Percentiles rank a stretch among this genome's conserved stretches.
Evolutionary conservation across 2,888 invertebrate genomes (phyloP).

Genomic region (Tineola bisselliella): DNA sequence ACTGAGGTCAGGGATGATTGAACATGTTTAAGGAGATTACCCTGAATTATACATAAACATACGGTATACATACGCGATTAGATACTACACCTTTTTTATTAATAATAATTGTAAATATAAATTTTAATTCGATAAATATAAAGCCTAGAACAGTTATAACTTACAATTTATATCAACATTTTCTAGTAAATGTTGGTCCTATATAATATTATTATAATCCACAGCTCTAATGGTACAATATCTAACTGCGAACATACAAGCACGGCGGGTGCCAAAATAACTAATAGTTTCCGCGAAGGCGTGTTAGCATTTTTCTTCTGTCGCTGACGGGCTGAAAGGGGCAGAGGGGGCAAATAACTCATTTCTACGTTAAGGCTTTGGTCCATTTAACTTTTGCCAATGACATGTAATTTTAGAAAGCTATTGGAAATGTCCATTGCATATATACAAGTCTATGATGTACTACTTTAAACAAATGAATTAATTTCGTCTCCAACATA

Average conservation of each 20-base stretch:
- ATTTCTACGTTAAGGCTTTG: constrained; percentile 10
- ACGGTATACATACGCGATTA: background rate
- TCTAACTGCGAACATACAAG: background rate
- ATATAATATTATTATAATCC: background rate
- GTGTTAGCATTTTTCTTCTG: constrained; percentile 70
- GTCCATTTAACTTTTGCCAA: constrained; percentile 12
- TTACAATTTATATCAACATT: no score
- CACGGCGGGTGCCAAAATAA: constrained; percentile 62
- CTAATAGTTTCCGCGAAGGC: constrained; percentile 68
- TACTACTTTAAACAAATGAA: background rate
- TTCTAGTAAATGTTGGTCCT: background rate
- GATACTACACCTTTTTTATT: background rate
- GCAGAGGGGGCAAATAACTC: constrained; percentile 36
- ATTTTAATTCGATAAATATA: no score
- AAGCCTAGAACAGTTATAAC: no score
- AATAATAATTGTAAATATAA: no score
- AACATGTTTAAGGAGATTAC: constrained; percentile 11
- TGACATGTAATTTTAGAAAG: constrained; percentile 8
- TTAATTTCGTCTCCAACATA: no score
- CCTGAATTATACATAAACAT: background rate
- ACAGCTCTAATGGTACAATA: background rate
- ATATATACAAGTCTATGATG: background rate
- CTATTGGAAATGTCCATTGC: background rate
- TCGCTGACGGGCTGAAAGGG: constrained; percentile 43
- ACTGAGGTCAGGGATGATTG: constrained; percentile 12